Percentiles rank a stretch among this genome's conserved stretches.
These are phyloP conservation scores for Standfussiana lucernea DNA, from an alignment of 2,888 invertebrate species.

Conservation along the genomic window DNA sequence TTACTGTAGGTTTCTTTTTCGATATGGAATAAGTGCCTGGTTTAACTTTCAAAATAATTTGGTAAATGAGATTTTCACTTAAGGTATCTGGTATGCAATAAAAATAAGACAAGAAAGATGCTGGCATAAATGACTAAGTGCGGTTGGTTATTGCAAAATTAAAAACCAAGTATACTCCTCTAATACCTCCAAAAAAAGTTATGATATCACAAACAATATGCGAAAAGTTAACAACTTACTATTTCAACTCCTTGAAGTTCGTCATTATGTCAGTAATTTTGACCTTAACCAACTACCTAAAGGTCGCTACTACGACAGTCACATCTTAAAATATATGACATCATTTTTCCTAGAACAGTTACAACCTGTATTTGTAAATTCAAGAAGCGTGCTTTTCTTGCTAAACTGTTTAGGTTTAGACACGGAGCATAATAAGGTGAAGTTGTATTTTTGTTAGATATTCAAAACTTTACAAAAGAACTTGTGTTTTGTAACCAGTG, in stretches of 20 bases:
- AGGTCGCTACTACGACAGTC: neutral
- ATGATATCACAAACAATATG: neutral
- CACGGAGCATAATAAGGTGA: neutral
- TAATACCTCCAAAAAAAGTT: neutral
- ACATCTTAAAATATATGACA: slow-evolving; percentile 37
- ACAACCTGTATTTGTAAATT: slow-evolving; percentile 42
- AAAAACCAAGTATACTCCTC: neutral
- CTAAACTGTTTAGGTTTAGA: slow-evolving; percentile 13
- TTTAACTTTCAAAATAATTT: slow-evolving; percentile 51
- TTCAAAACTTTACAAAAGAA: neutral
- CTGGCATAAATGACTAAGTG: neutral
- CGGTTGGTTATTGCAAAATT: neutral
- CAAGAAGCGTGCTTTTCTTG: slow-evolving; percentile 22
- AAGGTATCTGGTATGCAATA: neutral
- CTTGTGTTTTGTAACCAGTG: no score
- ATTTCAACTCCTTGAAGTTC: neutral
- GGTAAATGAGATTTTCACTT: neutral
- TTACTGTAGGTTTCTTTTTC: slow-evolving; percentile 49
- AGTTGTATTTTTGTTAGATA: slow-evolving; percentile 14
- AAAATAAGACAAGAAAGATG: neutral
- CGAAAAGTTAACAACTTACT: neutral
- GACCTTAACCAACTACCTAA: slow-evolving; percentile 7
- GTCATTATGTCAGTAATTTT: neutral
- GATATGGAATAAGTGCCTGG: slow-evolving; percentile 35
- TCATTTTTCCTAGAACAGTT: slow-evolving; percentile 32